Evolutionary conservation across 2,797 vertebrate genomes (phyloP).

Genomic region (Halcyon chelicuti): DNA sequence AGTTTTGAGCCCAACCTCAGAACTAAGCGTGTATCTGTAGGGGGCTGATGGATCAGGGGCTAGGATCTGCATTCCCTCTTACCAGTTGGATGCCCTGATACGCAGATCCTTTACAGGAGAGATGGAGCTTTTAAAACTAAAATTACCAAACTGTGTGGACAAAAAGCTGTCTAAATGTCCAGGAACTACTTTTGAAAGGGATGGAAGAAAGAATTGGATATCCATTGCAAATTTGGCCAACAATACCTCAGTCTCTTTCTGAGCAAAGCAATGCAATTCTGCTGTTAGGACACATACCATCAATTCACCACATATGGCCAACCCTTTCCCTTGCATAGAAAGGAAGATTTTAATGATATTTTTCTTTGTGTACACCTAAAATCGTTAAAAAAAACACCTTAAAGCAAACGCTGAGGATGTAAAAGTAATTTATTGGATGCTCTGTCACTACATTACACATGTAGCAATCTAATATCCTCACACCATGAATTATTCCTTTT

Average conservation of each 20-base stretch:
- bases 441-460: background rate
- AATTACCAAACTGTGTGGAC: background rate
- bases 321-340: background rate
- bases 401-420: background rate
- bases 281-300: background rate
- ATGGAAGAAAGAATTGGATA: background rate
- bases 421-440: background rate
- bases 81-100: background rate
- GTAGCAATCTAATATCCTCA: background rate
- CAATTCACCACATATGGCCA: background rate
- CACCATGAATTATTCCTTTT: background rate
- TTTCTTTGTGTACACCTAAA: background rate
- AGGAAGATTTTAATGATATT: background rate
- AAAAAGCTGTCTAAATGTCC: background rate
- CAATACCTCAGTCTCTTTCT: background rate
- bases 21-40: background rate
- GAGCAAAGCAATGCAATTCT: background rate
- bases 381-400: background rate
- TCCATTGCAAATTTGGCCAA: background rate
- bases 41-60: background rate
- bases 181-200: background rate
- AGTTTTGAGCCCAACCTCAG: background rate
- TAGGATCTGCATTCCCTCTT: background rate
- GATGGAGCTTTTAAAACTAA: background rate
- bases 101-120: fast-evolving